A percentile compares a stretch with the other conserved stretches of the same genome.
Conservation (phyloP, 1,140 invertebrate species). For the Drosophila lacertosa region DNA sequence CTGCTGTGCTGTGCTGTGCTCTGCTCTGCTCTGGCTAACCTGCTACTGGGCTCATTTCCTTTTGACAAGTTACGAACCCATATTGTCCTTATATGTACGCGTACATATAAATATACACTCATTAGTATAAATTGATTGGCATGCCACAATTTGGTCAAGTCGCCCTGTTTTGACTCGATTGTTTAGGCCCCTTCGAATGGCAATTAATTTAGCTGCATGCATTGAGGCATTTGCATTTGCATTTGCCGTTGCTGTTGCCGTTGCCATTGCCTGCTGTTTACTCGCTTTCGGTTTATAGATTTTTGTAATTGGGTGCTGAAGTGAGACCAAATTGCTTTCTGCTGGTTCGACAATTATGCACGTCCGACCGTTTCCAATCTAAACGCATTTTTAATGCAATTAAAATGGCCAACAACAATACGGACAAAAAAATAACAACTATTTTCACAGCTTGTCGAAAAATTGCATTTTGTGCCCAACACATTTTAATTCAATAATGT, state of each 20-base stretch:
- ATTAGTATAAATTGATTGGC: constrained; percentile 49
- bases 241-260: too few relatives aligned
- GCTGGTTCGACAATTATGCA: constrained; percentile 14
- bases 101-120: not conserved
- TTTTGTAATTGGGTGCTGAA: constrained; percentile 1
- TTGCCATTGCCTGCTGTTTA: not conserved
- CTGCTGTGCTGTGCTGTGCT: too few relatives aligned
- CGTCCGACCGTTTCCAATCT: constrained; percentile 7
- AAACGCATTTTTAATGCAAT: constrained; percentile 66
- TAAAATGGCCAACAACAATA: constrained; percentile 35
- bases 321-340: constrained; percentile 1
- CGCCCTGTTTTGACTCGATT: constrained; percentile 20
- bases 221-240: too few relatives aligned
- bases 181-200: constrained; percentile 33
- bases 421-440: constrained; percentile 2
- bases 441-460: constrained; percentile 8
- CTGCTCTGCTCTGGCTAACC: too few relatives aligned
- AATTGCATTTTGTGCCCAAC: constrained; percentile 23
- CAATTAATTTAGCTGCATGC: constrained; percentile 45
- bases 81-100: constrained; percentile 2
- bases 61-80: constrained; percentile 45
- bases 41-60: constrained; percentile 51
- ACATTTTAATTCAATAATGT: constrained; percentile 56
- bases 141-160: constrained; percentile 31
- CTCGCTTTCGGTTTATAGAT: not conserved